These are phyloP conservation scores for Eurytoma californica DNA, from an alignment of 2,888 invertebrate genomes.

Conservation along the genomic window DNA sequence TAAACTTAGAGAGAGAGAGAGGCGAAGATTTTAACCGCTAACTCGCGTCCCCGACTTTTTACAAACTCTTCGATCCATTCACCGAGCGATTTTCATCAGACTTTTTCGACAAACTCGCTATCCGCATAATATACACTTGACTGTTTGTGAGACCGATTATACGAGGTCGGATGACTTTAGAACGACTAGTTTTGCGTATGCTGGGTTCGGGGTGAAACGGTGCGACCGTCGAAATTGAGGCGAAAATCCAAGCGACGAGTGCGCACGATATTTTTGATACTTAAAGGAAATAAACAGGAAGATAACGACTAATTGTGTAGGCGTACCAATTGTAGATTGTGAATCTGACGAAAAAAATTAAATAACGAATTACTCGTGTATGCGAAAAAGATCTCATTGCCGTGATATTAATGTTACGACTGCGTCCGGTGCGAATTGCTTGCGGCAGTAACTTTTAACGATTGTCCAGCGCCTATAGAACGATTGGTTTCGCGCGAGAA, in stretches of 20 bases:
- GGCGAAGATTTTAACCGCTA: constrained; percentile 12
- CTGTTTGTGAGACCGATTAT: constrained; percentile 7
- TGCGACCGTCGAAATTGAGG: constrained; percentile 7
- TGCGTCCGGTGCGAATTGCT: constrained; percentile 27
- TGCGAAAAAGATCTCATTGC: constrained; percentile 40
- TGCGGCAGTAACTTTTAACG: constrained; percentile 1
- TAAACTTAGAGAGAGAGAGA: constrained; percentile 16
- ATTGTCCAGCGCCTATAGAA: neutral
- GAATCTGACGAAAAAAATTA: constrained; percentile 4
- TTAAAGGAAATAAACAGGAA: constrained; percentile 10
- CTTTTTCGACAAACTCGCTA: constrained; percentile 46
- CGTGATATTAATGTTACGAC: constrained; percentile 11
- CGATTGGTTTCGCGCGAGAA: neutral
- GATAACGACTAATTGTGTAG: neutral
- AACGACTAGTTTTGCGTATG: constrained; percentile 46
- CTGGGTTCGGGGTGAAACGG: constrained; percentile 43
- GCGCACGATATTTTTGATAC: constrained; percentile 54
- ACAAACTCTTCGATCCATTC: neutral
- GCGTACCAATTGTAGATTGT: constrained; percentile 41
- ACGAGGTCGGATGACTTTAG: neutral
- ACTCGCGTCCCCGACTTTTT: constrained; percentile 21
- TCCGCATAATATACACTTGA: constrained; percentile 39
- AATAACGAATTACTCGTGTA: constrained; percentile 7
- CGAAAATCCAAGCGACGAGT: constrained; percentile 2
- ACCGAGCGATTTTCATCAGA: constrained; percentile 52